Evolutionary conservation across 2,888 invertebrate genomes (phyloP), one percentile per base, ranked within the genome.

Genomic region (Drosophila koepferae): DNA sequence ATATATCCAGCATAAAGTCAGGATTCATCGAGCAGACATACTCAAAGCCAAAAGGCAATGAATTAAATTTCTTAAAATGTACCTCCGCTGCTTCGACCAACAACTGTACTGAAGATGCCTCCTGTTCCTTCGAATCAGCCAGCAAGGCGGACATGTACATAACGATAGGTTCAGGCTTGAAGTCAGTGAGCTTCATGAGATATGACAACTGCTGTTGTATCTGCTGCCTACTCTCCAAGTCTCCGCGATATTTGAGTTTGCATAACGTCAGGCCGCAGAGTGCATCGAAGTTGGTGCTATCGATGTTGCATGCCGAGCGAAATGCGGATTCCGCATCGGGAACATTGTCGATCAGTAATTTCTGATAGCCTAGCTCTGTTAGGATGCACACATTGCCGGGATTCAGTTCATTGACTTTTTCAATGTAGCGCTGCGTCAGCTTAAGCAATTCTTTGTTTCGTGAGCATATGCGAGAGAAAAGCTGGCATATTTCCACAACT

Each of bases 201-300:
- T 98, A 96, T 82, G 98, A 97, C 41, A 99, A 94, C 93, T 99
- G 98, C 83, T 98, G 97, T 12, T 95, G 94, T 0, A 97, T 96
- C 87, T 97, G 95, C 43, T 96, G 96, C 5, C 31, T 67, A 20
- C 69, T 58, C 34, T 72, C 74, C 23, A 64, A 48, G 43, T 70
- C 54, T 8, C 28, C 23, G 62, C 68, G 44, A 81, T 97, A 96
- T 68, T 94, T 93, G 83, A 98, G 94, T 92, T 98, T 97, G 91
- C 98, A 98, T 6, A 96, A 93, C 14, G 98, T 97, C 58, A 98
- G 93, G 1, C 98, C 98, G 92, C 96, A 95, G 1, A 98, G 93
- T 0, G 98, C 97, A 23, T 95, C 94, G 36, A 97, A 95, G 23
- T 96, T 97, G 43, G 97, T 96, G 81, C 97, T 97, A 89, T 98